Percentiles rank a stretch among this genome's conserved stretches.
Conservation (phyloP, 2,888 invertebrate species). For the Drosophila ustulata region DNA sequence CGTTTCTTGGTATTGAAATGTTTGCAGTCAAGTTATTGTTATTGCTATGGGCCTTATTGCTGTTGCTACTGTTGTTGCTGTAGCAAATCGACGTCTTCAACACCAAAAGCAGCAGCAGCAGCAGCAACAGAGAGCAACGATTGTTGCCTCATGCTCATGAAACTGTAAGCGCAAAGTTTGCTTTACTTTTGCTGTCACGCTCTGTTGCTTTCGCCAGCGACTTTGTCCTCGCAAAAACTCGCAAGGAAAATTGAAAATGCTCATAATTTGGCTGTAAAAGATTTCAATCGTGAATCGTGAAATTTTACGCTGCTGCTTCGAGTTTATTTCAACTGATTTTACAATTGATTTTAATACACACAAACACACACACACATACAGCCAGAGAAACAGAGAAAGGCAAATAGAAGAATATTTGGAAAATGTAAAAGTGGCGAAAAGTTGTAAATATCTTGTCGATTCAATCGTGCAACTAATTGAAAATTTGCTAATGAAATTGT, state of each 20-base stretch:
- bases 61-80: constrained; percentile 49
- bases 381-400: neutral
- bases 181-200: constrained; percentile 77
- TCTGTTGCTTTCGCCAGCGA: constrained; percentile 60
- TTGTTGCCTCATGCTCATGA: constrained; percentile 69
- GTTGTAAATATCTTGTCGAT: constrained; percentile 77
- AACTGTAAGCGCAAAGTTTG: constrained; percentile 77
- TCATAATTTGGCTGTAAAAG: constrained; percentile 82
- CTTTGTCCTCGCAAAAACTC: constrained; percentile 18
- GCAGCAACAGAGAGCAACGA: constrained; percentile 33
- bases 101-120: constrained; percentile 23
- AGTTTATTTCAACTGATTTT: constrained; percentile 76
- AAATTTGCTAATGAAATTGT: constrained; percentile 77
- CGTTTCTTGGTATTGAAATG: constrained; percentile 75
- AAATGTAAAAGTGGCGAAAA: constrained; percentile 43
- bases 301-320: constrained; percentile 68
- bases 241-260: constrained; percentile 78
- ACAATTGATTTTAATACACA: constrained; percentile 76
- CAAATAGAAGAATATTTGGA: constrained; percentile 11
- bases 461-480: constrained; percentile 79
- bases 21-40: constrained; percentile 80
- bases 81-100: constrained; percentile 66
- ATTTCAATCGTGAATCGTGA: constrained; percentile 82
- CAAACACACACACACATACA: neutral
- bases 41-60: constrained; percentile 74